A percentile compares a stretch with the other conserved stretches of the same genome.
Conservation (phyloP, 2,113 vertebrate species). For the Nerophis lumbriciformis region DNA sequence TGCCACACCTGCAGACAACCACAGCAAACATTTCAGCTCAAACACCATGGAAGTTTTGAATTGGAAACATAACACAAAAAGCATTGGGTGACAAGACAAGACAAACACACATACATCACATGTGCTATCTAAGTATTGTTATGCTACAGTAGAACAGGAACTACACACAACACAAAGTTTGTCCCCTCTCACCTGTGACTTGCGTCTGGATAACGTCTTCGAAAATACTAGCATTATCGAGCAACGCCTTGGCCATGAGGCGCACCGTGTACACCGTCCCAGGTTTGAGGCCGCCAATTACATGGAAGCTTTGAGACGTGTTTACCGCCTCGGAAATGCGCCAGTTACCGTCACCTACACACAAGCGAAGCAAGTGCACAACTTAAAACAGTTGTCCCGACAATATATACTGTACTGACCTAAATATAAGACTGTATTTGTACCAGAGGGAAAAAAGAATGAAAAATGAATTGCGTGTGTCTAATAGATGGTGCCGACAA, state of each 20-base stretch:
- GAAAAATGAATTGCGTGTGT: no score
- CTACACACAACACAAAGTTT: slow-evolving; percentile 14
- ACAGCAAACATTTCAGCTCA: neutral
- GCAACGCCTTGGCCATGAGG: slow-evolving; percentile 84
- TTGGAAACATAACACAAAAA: slow-evolving; percentile 15
- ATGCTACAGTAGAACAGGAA: slow-evolving; percentile 4
- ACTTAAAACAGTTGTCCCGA: neutral
- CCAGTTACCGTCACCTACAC: slow-evolving; percentile 83
- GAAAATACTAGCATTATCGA: slow-evolving; percentile 91
- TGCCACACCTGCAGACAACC: slow-evolving; percentile 60
- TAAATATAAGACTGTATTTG: no score
- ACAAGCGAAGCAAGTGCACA: slow-evolving; percentile 70
- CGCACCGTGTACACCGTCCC: slow-evolving; percentile 82
- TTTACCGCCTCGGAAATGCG: slow-evolving; percentile 82
- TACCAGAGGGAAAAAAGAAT: no score
- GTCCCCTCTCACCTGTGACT: slow-evolving; percentile 82
- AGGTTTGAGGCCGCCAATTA: slow-evolving; percentile 81
- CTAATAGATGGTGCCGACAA: no score
- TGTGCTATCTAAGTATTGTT: neutral
- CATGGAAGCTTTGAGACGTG: slow-evolving; percentile 81
- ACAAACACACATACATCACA: slow-evolving; percentile 14
- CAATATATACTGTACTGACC: neutral
- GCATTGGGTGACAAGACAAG: slow-evolving; percentile 6
- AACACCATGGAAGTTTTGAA: neutral
- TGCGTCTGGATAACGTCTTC: slow-evolving; percentile 91